Conservation (phyloP, 2,888 invertebrate genomes). For the Drosophila mulleri region DNA sequence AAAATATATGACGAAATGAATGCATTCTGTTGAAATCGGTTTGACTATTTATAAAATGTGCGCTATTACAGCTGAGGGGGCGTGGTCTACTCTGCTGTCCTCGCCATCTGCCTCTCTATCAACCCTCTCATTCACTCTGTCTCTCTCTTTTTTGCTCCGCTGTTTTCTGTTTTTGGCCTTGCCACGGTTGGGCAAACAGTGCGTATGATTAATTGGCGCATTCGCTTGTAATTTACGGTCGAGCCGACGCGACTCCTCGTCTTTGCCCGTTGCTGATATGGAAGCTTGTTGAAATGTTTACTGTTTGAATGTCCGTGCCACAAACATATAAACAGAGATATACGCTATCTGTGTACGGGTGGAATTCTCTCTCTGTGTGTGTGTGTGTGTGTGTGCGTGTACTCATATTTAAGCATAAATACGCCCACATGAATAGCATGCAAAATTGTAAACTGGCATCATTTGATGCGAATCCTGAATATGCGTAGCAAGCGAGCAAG, state of each 20-base stretch:
- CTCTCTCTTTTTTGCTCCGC: constrained; percentile 9
- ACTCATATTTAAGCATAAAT: constrained; percentile 1
- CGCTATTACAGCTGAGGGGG: constrained; percentile 19
- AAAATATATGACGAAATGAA: not conserved
- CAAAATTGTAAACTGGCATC: constrained; percentile 25
- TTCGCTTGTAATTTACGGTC: constrained; percentile 40
- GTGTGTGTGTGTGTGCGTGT: not conserved
- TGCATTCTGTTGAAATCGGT: constrained; percentile 12
- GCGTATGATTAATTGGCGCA: constrained; percentile 70
- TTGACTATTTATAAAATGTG: constrained; percentile 40
- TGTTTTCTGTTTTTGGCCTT: constrained; percentile 37
- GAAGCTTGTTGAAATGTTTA: constrained; percentile 46
- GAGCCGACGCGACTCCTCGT: constrained; percentile 7
- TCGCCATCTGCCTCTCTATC: not conserved
- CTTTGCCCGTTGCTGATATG: constrained; percentile 19
- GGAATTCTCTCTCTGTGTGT: too few relatives aligned
- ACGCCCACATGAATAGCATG: constrained; percentile 11
- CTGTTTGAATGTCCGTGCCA: constrained; percentile 36
- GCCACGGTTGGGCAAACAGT: constrained; percentile 50
- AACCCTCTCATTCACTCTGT: not conserved
- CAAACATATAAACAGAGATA: constrained; percentile 18
- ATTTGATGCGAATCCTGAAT: constrained; percentile 18
- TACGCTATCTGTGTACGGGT: not conserved
- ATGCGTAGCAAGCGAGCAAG: not conserved
- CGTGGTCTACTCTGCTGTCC: constrained; percentile 3